phyloP scores from a whole-genome alignment of 2,113 vertebrate species.

The rat (Rattus norvegicus) region DNA sequence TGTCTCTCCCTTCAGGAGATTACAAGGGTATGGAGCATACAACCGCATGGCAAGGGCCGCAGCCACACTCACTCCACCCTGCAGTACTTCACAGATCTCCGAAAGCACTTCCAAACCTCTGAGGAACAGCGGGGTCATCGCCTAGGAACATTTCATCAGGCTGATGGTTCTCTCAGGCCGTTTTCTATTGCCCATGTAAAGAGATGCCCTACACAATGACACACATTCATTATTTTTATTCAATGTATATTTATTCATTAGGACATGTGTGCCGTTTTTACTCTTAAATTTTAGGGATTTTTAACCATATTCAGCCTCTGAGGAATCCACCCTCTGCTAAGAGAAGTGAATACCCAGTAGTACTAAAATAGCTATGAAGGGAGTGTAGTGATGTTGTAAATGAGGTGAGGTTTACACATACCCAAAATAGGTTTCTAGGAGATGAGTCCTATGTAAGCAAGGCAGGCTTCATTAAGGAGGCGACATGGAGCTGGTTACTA shows the following conservation, averaged over 20 bases:
- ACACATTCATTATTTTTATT: background rate
- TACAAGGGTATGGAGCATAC: background rate
- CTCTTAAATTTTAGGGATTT: background rate
- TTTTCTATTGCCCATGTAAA: background rate
- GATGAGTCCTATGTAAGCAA: background rate
- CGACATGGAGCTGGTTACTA: background rate
- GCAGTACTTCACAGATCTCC: background rate
- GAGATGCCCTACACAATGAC: background rate
- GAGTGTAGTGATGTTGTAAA: background rate
- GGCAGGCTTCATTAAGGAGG: background rate
- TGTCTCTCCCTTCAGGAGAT: background rate
- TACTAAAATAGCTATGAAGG: background rate
- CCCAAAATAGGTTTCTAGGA: background rate
- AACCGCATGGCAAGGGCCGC: fast-evolving
- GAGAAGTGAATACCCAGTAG: background rate
- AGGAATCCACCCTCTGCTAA: background rate
- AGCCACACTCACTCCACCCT: fast-evolving
- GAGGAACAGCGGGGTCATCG: background rate
- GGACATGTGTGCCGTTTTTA: background rate
- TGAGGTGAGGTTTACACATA: too few relatives aligned
- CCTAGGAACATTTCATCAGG: background rate
- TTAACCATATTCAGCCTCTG: background rate
- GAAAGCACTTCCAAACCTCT: background rate
- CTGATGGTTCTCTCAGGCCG: background rate
- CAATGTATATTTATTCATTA: background rate